Evolutionary conservation across 2,888 invertebrate genomes (phyloP).

Genomic region (Phortica magna): DNA sequence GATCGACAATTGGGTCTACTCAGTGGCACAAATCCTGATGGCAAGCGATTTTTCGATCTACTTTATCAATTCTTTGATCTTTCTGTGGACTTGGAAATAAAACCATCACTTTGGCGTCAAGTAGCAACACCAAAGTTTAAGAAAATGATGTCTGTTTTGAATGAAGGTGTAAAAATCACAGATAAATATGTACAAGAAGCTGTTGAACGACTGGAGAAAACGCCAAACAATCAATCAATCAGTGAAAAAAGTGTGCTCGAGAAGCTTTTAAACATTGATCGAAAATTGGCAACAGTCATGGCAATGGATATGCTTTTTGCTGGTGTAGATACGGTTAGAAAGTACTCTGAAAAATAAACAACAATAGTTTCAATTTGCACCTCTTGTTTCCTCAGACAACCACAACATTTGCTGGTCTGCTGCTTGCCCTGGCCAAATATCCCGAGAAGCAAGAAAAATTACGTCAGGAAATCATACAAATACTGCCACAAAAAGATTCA

Average conservation of each 20-base stretch:
- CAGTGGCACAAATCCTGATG: constrained; percentile 54
- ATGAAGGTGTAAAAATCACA: background rate
- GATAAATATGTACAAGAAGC: background rate
- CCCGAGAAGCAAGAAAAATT: constrained; percentile 83
- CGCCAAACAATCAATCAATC: background rate
- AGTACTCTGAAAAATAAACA: background rate
- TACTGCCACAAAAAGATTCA: constrained; percentile 77
- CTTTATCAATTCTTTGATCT: constrained; percentile 52
- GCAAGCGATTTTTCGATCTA: constrained; percentile 36
- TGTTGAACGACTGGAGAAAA: constrained; percentile 3
- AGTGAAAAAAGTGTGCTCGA: constrained; percentile 79
- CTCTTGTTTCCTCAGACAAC: constrained; percentile 69
- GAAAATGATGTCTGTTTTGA: constrained; percentile 28
- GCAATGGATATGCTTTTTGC: constrained; percentile 84
- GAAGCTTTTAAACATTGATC: constrained; percentile 81
- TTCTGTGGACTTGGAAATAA: constrained; percentile 46
- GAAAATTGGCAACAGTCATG: constrained; percentile 82
- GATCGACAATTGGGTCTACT: constrained; percentile 68
- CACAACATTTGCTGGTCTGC: constrained; percentile 54
- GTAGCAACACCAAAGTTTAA: constrained; percentile 51
- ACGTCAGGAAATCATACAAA: constrained; percentile 80
- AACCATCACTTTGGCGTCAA: constrained; percentile 60
- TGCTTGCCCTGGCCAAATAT: constrained; percentile 80
- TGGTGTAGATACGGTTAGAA: constrained; percentile 84
- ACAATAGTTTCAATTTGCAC: background rate